Evolutionary conservation across 2,888 invertebrate species (phyloP).

Genomic region (Plutella xylostella): DNA sequence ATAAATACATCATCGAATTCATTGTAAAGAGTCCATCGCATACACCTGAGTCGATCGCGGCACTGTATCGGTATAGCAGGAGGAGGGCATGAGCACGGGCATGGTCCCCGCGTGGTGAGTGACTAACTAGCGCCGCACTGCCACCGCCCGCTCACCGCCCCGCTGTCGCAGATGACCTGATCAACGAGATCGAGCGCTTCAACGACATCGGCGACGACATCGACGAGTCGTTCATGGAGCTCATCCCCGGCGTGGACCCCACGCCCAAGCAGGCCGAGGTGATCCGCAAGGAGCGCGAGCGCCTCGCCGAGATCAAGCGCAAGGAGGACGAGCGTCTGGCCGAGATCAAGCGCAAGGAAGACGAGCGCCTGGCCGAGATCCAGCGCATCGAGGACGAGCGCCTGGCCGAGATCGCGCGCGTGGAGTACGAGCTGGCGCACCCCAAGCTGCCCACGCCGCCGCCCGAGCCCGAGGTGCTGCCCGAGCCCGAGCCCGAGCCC

Average conservation of each 20-base stretch:
- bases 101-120: too few relatives aligned
- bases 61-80: background rate
- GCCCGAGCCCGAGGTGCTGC: too few relatives aligned
- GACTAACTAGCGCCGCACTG: conserved; percentile 18
- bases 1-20: conserved; percentile 27
- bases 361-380: conserved; percentile 15
- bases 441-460: conserved; percentile 44
- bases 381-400: too few relatives aligned
- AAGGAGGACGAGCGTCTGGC: conserved; percentile 27
- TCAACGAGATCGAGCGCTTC: conserved; percentile 90
- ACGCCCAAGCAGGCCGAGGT: conserved; percentile 39
- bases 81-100: conserved; percentile 14
- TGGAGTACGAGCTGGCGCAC: conserved; percentile 18
- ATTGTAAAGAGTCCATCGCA: conserved; percentile 4
- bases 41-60: background rate
- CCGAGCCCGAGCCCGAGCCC: conserved; percentile 27
- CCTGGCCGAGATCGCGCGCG: conserved; percentile 38
- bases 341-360: conserved; percentile 30
- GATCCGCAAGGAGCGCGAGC: conserved; percentile 25
- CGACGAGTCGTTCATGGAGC: conserved; percentile 92
- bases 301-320: conserved; percentile 30
- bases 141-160: conserved; percentile 27
- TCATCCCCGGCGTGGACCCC: conserved; percentile 72
- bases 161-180: conserved; percentile 81
- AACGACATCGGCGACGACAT: conserved; percentile 93